Base-by-base conservation (phyloP, 2,797 vertebrate genomes). In the Oreortyx pictus region DNA sequence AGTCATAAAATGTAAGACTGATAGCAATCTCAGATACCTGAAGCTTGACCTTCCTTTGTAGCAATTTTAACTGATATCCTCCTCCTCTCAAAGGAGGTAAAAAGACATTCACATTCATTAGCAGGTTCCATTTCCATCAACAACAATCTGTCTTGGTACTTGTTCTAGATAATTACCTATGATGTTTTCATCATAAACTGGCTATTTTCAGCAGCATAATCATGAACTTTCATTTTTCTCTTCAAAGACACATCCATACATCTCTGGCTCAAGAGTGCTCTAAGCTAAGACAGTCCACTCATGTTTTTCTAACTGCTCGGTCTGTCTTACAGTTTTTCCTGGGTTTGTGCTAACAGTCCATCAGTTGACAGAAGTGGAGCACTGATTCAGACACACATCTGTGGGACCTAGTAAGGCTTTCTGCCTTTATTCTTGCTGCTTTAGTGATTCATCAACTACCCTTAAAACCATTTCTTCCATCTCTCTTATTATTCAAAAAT, bases 41-140 rank as follows among this genome's bases (percentile, higher is more conserved):
- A 89, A 93, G 59, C 29, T 14, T 86, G 66, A 83, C 66, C 80
- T 78, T 89, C 46, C 41, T 82, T 82, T 91, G 70, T 33, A 89
- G 43, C 18, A 49, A 47, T 35, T 72, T 61, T 57, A 86, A 27
- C 24, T 73, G 67, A 90, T 90, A 86, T 83, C 52, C 19, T 83
- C 57, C 57, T 91, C 50, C 35, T 83, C 82, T 60, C n/a, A 56
- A 86, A 81, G 76, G 52, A 87, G 76, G 44, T 14, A 75, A 82
- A 80, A 64, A 93, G 13, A 13, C 35, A 85, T 68, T 43, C 37
- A 31, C 31, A 8, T 41, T 86, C 54, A 83, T 72, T 39, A 92
- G 60, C 44, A 50, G 50, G 27, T 37, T 65, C 67, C 57, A 16
- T 15, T 79, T 86, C 59, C 57, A 81, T 68, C 50, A 62, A 44